Evolutionary conservation across 2,113 vertebrate genomes (phyloP).

Genomic region (Lamprotornis superbus): DNA sequence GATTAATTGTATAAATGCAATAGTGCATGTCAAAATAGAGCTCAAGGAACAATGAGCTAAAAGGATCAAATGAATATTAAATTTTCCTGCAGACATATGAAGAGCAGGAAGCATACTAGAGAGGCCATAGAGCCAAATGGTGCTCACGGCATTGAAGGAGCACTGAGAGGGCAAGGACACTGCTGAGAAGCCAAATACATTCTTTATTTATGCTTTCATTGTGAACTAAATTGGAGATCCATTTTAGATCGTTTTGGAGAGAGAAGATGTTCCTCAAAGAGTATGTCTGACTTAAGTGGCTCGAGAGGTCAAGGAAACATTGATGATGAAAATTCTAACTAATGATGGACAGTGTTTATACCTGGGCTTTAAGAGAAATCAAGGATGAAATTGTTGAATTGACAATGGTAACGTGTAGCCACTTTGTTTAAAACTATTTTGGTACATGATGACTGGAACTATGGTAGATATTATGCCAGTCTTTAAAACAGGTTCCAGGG

Average conservation of each 20-base stretch:
- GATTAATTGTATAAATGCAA: constrained; percentile 17
- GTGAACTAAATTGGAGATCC: neutral
- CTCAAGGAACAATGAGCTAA: constrained; percentile 3
- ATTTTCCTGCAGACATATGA: neutral
- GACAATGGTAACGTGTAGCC: neutral
- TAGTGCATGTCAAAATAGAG: constrained; percentile 4
- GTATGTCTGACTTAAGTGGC: neutral
- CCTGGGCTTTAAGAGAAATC: neutral
- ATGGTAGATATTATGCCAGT: neutral
- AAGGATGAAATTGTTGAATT: neutral
- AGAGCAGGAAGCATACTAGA: neutral
- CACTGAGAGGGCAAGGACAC: neutral
- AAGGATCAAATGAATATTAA: constrained; percentile 21
- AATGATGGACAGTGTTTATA: neutral
- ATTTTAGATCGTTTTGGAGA: neutral
- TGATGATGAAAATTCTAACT: neutral
- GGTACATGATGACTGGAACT: neutral
- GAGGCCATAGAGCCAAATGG: neutral
- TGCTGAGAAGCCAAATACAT: neutral
- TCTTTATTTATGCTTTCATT: neutral
- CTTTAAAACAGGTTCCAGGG: neutral
- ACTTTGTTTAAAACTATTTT: neutral
- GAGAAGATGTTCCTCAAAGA: neutral
- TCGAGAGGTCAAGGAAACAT: neutral
- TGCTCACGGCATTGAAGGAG: neutral